A percentile compares a stretch with the other conserved stretches of the same genome.
Evolutionary conservation across 2,797 vertebrate genomes (phyloP).

Genomic region (Allobates femoralis): DNA sequence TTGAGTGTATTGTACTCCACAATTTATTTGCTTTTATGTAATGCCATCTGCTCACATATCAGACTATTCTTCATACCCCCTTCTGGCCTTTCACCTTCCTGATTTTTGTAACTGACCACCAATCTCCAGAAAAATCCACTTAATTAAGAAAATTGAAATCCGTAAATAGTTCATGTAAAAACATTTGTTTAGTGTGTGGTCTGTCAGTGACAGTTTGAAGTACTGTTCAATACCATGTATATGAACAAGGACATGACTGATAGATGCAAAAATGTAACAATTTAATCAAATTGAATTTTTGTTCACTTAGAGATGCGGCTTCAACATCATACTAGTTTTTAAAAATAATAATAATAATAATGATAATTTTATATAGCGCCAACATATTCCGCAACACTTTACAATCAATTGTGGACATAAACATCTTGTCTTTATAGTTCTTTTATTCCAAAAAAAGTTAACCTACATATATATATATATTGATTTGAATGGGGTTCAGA

Average conservation of each 20-base stretch:
- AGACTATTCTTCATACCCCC: background rate
- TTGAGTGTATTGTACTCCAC: background rate
- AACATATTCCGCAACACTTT: too few relatives aligned
- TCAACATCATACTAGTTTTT: too few relatives aligned
- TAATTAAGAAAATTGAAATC: constrained; percentile 10
- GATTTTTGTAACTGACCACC: background rate
- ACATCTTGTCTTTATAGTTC: too few relatives aligned
- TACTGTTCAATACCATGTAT: background rate
- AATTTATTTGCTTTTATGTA: background rate
- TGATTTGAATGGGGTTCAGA: too few relatives aligned
- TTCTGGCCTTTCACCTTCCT: background rate
- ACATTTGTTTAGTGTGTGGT: background rate
- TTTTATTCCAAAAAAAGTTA: too few relatives aligned
- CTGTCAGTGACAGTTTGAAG: background rate
- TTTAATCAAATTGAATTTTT: too few relatives aligned
- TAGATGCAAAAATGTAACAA: background rate
- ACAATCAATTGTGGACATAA: too few relatives aligned
- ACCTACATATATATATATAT: too few relatives aligned
- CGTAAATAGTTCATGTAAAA: background rate
- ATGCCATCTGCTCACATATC: constrained; percentile 12
- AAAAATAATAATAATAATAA: too few relatives aligned
- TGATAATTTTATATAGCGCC: too few relatives aligned
- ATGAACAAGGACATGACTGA: background rate
- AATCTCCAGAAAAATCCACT: background rate
- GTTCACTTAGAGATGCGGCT: too few relatives aligned